phyloP scores from a whole-genome alignment of 2,888 invertebrate genomes.

The Apodemia zela region DNA sequence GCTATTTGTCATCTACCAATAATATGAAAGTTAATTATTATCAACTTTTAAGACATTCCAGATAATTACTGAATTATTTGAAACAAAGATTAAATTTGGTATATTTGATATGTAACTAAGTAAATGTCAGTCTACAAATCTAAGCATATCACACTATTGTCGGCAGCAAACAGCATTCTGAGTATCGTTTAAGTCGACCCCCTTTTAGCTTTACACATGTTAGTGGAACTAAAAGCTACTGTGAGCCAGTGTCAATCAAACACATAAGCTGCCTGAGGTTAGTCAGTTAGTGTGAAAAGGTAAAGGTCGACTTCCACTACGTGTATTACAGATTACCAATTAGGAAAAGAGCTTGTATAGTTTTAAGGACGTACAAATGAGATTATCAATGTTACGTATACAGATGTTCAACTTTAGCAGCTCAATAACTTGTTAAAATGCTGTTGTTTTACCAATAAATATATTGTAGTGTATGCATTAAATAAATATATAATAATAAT shows the following conservation, averaged over 20 bases:
- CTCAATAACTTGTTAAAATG: too few species aligned
- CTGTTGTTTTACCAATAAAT: too few species aligned
- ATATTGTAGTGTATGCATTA: too few species aligned
- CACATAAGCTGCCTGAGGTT: constrained; percentile 34
- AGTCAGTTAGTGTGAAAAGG: neutral
- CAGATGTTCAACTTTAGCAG: too few species aligned
- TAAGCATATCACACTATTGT: constrained; percentile 3
- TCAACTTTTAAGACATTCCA: too few species aligned
- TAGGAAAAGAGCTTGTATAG: neutral
- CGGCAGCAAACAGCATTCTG: constrained; percentile 8
- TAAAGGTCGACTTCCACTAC: neutral
- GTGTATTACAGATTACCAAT: neutral
- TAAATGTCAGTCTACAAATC: constrained; percentile 1
- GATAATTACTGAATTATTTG: neutral
- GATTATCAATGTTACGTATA: too few species aligned
- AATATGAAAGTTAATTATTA: too few species aligned
- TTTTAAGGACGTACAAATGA: neutral
- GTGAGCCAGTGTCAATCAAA: constrained; percentile 51
- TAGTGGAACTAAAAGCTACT: constrained; percentile 23
- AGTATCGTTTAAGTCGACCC: neutral
- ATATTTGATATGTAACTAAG: neutral
- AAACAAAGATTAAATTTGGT: neutral
- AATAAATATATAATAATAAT: too few species aligned
- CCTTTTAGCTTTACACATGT: neutral
- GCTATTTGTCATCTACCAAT: too few species aligned